Conservation (phyloP, 2,113 vertebrate species). For the Sinocyclocheilus maitianheensis region DNA sequence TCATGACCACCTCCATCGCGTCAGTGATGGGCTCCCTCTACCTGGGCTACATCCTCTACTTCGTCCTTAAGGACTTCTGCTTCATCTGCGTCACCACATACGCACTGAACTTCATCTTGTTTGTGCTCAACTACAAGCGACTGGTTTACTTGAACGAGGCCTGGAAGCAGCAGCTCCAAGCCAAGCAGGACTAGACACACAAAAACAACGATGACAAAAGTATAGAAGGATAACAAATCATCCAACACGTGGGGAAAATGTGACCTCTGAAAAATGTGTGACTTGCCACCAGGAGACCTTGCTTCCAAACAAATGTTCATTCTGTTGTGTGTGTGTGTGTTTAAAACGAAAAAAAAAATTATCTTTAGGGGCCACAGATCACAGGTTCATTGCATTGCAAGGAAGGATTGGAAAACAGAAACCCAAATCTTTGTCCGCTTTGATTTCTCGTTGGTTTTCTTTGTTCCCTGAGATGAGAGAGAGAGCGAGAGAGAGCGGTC, state of each 20-base stretch:
- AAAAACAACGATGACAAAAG: conserved; percentile 29
- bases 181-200: conserved; percentile 87
- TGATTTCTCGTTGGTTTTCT: no score
- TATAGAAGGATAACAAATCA: conserved; percentile 56
- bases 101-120: conserved; percentile 97
- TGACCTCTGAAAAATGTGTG: conserved; percentile 78
- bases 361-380: no score
- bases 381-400: no score
- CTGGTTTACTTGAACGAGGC: conserved; percentile 99
- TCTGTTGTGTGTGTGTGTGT: no score
- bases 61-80: conserved; percentile 98
- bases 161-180: conserved; percentile 95
- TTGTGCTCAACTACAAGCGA: conserved; percentile 99
- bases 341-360: no score
- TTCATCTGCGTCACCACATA: conserved; percentile 94
- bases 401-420: no score
- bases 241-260: conserved; percentile 61
- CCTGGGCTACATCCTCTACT: conserved; percentile 98
- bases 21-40: conserved; percentile 95
- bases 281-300: conserved; percentile 86
- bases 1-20: conserved; percentile 96
- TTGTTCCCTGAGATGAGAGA: no score
- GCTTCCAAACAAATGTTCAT: no score
- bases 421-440: no score
- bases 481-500: no score